Evolutionary conservation across 2,888 invertebrate species (phyloP).

Genomic region (Synanthedon myopaeformis): DNA sequence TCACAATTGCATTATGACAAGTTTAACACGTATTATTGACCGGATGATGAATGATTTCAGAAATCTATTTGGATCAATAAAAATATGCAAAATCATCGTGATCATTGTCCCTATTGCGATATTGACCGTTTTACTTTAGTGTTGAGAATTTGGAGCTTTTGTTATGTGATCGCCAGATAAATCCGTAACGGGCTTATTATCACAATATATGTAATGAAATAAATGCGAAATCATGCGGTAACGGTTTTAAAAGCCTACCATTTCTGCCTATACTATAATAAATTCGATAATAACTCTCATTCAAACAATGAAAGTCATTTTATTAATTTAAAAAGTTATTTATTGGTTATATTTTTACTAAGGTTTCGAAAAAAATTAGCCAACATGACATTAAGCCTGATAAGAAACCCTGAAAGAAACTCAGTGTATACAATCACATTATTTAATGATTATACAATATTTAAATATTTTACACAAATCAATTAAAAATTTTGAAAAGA

Average conservation of each 20-base stretch:
- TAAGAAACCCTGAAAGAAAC: too few species aligned
- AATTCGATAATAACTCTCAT: too few species aligned
- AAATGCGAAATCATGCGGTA: not conserved
- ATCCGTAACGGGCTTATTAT: not conserved
- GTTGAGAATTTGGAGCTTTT: not conserved
- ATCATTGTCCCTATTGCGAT: constrained; percentile 31
- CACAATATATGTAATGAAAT: not conserved
- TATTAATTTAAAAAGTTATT: too few species aligned
- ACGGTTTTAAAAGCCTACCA: not conserved
- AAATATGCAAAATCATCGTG: constrained; percentile 66
- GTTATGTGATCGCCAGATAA: not conserved
- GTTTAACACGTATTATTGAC: constrained; percentile 53
- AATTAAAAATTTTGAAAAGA: too few species aligned
- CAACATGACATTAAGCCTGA: too few species aligned
- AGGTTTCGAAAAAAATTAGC: too few species aligned
- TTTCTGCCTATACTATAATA: not conserved
- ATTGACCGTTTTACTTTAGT: constrained; percentile 51
- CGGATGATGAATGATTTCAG: constrained; percentile 63
- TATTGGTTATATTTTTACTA: too few species aligned
- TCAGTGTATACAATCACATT: too few species aligned
- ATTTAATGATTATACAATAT: too few species aligned
- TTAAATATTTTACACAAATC: too few species aligned
- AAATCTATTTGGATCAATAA: constrained; percentile 60
- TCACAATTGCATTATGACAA: constrained; percentile 39
- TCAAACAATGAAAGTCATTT: too few species aligned